These are phyloP conservation scores for Loripinus fragilis DNA, from an alignment of 2,888 invertebrate genomes.

Conservation along the genomic window DNA sequence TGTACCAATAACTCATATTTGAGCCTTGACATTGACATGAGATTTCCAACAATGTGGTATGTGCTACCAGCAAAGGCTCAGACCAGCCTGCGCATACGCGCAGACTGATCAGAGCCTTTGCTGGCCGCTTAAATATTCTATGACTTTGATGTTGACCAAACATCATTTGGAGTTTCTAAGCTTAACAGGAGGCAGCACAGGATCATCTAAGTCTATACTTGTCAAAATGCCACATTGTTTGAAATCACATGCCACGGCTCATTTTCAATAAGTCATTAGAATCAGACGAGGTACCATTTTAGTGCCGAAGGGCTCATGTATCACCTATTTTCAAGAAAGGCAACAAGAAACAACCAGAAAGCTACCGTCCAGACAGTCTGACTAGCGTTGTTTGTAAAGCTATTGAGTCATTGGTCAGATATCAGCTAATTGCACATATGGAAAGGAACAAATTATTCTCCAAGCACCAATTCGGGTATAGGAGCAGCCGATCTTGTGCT, in stretches of 20 bases:
- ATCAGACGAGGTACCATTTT: slow-evolving; percentile 2
- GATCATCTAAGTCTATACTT: too few relatives aligned
- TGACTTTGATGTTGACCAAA: too few relatives aligned
- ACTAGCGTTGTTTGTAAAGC: slow-evolving; percentile 23
- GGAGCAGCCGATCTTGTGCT: slow-evolving; percentile 5
- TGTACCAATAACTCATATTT: slow-evolving; percentile 1
- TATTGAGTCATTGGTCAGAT: slow-evolving; percentile 26
- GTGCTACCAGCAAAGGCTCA: too few relatives aligned
- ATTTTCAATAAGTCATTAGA: slow-evolving; percentile 26
- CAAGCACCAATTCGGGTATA: slow-evolving; percentile 16
- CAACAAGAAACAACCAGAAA: slow-evolving; percentile 15
- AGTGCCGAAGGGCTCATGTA: slow-evolving; percentile 13
- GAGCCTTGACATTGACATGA: too few relatives aligned
- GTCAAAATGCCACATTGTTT: too few relatives aligned
- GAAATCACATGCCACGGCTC: too few relatives aligned
- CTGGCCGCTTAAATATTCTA: too few relatives aligned
- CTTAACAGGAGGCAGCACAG: too few relatives aligned
- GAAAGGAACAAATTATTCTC: slow-evolving; percentile 21
- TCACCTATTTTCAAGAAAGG: slow-evolving; percentile 23
- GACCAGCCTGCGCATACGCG: too few relatives aligned
- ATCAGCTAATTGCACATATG: slow-evolving; percentile 22
- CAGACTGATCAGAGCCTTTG: too few relatives aligned
- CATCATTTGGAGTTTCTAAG: too few relatives aligned
- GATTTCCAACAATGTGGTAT: too few relatives aligned
- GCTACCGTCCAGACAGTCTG: slow-evolving; percentile 23